Conservation (phyloP, 2,113 vertebrate species). For the Ictalurus punctatus region DNA sequence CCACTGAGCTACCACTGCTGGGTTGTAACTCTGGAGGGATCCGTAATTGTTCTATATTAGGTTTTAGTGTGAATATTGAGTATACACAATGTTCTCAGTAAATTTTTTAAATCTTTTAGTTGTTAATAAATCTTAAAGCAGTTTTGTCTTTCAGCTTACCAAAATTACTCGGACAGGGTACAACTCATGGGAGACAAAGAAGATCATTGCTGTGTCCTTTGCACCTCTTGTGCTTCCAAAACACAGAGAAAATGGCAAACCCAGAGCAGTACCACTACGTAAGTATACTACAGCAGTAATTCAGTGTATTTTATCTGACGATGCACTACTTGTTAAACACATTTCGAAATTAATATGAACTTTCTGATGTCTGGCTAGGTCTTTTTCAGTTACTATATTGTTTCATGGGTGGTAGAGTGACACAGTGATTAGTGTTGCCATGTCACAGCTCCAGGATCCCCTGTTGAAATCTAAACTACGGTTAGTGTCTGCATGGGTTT, state of each 20-base stretch:
- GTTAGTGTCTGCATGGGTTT: background rate
- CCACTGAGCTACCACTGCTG: background rate
- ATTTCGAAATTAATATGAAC: background rate
- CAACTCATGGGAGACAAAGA: slow-evolving; percentile 86
- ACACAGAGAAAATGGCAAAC: slow-evolving; percentile 73
- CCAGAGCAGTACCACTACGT: slow-evolving; percentile 80
- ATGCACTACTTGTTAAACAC: background rate
- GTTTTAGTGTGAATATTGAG: background rate
- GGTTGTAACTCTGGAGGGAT: background rate
- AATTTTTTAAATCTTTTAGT: background rate
- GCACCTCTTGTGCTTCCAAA: slow-evolving; percentile 83
- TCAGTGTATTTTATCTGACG: background rate
- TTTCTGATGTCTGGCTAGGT: background rate
- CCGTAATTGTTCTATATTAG: background rate
- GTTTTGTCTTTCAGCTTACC: slow-evolving; percentile 72
- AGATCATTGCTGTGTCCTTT: slow-evolving; percentile 89
- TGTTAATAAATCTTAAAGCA: background rate
- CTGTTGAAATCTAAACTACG: background rate
- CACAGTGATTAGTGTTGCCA: background rate
- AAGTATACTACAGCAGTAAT: slow-evolving; percentile 63
- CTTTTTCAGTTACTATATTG: background rate
- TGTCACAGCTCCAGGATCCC: background rate
- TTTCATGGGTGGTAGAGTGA: background rate
- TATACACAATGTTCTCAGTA: background rate
- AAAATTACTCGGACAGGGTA: slow-evolving; percentile 85